These are phyloP conservation scores for Ctenochaetus hawaiiensis DNA, from an alignment of 2,797 vertebrate species.

Conservation along the genomic window DNA sequence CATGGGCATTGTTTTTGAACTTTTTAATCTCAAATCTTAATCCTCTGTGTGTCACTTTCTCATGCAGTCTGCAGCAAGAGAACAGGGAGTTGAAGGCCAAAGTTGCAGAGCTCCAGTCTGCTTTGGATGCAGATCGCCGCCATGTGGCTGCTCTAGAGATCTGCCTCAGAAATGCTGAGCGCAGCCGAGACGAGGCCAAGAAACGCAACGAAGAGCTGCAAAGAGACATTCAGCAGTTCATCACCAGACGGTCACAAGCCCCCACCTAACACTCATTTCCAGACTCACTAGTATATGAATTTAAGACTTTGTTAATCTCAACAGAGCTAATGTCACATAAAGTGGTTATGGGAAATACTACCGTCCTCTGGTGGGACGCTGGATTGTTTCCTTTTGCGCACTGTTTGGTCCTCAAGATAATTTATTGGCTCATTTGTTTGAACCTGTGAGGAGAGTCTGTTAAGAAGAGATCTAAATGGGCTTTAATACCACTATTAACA, in stretches of 20 bases:
- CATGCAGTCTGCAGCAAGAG: slow-evolving; percentile 88
- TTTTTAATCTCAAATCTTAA: not conserved
- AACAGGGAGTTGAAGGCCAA: slow-evolving; percentile 90
- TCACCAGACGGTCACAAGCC: slow-evolving; percentile 45
- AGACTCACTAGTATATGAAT: slow-evolving; percentile 8
- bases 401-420: slow-evolving; percentile 32
- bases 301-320: slow-evolving; percentile 13
- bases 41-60: slow-evolving; percentile 8
- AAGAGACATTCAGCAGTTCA: slow-evolving; percentile 86
- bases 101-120: slow-evolving; percentile 87
- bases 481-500: slow-evolving; percentile 13
- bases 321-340: slow-evolving; percentile 12
- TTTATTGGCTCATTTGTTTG: slow-evolving; percentile 40
- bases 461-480: not conserved
- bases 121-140: slow-evolving; percentile 87
- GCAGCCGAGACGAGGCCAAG: slow-evolving; percentile 84
- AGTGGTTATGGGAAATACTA: slow-evolving; percentile 12
- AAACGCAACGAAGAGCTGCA: slow-evolving; percentile 87
- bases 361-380: not conserved
- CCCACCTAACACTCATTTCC: slow-evolving; percentile 48
- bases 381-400: slow-evolving; percentile 26
- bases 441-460: slow-evolving; percentile 13
- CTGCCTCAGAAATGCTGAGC: slow-evolving; percentile 81
- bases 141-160: slow-evolving; percentile 85
- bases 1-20: not conserved